Percentiles rank a stretch among this genome's conserved stretches.
Conservation (phyloP, 2,888 invertebrate species). For the Branchinecta sandiegonensis region DNA sequence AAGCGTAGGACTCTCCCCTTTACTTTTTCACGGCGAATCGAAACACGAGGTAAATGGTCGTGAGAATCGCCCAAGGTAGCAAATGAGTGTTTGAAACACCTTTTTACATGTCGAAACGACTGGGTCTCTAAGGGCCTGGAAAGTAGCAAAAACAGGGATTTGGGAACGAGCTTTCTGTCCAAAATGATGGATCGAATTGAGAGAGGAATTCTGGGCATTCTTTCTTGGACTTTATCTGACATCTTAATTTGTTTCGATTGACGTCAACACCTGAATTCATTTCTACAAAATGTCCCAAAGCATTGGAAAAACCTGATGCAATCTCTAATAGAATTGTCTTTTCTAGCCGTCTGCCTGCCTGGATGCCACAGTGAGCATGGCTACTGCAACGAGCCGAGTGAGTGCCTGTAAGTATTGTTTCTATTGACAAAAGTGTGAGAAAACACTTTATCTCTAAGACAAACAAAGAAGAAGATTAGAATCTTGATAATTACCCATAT, state of each 20-base stretch:
- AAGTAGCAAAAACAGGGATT: too few species aligned
- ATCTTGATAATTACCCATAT: not conserved
- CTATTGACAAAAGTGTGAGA: not conserved
- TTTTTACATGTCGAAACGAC: not conserved
- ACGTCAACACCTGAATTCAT: too few species aligned
- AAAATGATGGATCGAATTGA: too few species aligned
- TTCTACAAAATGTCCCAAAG: too few species aligned
- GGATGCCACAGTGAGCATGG: conserved; percentile 85
- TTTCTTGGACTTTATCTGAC: not conserved
- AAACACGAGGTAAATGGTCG: not conserved
- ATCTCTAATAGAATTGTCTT: conserved; percentile 36
- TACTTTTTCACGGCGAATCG: too few species aligned
- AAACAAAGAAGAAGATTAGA: conserved; percentile 6
- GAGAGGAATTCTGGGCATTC: not conserved
- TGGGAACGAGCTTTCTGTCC: too few species aligned
- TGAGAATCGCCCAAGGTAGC: conserved; percentile 17
- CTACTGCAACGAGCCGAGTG: conserved; percentile 77
- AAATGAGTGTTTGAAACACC: conserved; percentile 15
- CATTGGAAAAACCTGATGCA: too few species aligned
- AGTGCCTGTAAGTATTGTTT: conserved; percentile 74
- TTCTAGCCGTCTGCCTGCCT: conserved; percentile 78
- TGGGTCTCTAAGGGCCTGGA: too few species aligned
- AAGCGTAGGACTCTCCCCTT: too few species aligned
- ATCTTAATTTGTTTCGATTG: too few species aligned
- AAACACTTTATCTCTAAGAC: conserved; percentile 6